Base-by-base conservation (phyloP, 1,140 invertebrate genomes). In the Bicyclus anynana region DNA sequence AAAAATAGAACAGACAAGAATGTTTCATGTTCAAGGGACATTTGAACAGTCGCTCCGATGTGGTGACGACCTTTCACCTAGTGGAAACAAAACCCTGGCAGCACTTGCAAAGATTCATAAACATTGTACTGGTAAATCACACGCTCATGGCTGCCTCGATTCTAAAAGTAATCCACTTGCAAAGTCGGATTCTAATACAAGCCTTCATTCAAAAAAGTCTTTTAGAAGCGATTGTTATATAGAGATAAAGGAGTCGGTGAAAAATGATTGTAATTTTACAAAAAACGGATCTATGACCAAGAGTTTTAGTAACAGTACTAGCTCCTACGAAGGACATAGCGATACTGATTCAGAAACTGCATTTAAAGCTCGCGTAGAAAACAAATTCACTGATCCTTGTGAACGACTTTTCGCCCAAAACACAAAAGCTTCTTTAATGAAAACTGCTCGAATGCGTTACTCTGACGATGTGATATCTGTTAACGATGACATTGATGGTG, bases 81-180 rank as follows among this genome's bases (percentile, higher is more conserved):
- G 88, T 55, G 90, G 88, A 57, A 91, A 89, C 38, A 91, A 91
- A 66, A 89, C 81, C 53, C 80, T 89, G 37, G 84, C 78, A 42
- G 84, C 82, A 61, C 88, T 92, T 52, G 89, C 91, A 27, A 91
- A 92, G 59, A 91, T 91, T 59, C 93, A 94, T 75, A 91, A 91
- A 64, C 91, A 92, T 21, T 95, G 94, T 69, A 93, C 91, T 13
- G 93, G 93, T 29, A 93, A 93, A 63, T 91, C 92, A 0, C 94
- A 95, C 66, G 93, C 92, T 5, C 91, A 92, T 50, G 93, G 93
- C 35, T 84, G 86, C 63, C 57, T 76, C 17, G 88, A 89, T 57
- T 72, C 80, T 14, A 78, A 76, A 54, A 65, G 75, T 10, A 82
- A 76, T 64, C 67, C 77, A 21, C 72, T 89, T 2, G 65, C 68